Base-by-base conservation (phyloP, 2,888 invertebrate genomes). In the Ephialtes manifestator region DNA sequence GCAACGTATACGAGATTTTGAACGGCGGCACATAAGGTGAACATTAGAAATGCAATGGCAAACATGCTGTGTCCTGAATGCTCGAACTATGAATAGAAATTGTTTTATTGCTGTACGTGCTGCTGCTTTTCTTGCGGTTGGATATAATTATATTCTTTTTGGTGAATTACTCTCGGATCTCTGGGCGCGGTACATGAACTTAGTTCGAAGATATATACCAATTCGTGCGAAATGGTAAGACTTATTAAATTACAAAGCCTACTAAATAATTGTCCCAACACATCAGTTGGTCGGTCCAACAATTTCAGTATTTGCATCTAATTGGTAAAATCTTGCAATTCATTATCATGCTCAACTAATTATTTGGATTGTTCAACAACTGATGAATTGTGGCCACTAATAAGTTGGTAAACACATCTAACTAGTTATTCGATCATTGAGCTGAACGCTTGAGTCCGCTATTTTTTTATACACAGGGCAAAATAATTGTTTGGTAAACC, bases 31-130 rank as follows among this genome's bases (percentile, higher is more conserved):
- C 31, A 24, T 31, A 48, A 35, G 18, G 48, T 75, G 51, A n/a
- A 60, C 60, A 58, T 35, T 18, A 58, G 28, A 39, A 53, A 55
- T 67, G 18, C 18, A 43, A 67, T 13, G 20, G 65, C n/a, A 60
- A 31, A 31, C 60, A 4, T 13, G 2, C 3, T 53, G 74, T 18
- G 48, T 48, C 10, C 20, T 4, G 43, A 15, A 46, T 51, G 8
- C 18, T 39, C 18, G 43, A 60, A 60, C 74, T 74, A 74, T 74
- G 46, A 60, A 60, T 74, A 74, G 74, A 63, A 48, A 60, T 60
- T 60, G n/a, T 20, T n/a, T n/a, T 46, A 46, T 31, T 35, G 15
- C 35, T n/a, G 18, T n/a, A 31, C n/a, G 60, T 13, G 35, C 8
- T 35, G 58, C 10, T 28, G 28, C n/a, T 35, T 63, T 35, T 13